phyloP scores from a whole-genome alignment of 1,140 invertebrate species.

The Papilio aristodemus region DNA sequence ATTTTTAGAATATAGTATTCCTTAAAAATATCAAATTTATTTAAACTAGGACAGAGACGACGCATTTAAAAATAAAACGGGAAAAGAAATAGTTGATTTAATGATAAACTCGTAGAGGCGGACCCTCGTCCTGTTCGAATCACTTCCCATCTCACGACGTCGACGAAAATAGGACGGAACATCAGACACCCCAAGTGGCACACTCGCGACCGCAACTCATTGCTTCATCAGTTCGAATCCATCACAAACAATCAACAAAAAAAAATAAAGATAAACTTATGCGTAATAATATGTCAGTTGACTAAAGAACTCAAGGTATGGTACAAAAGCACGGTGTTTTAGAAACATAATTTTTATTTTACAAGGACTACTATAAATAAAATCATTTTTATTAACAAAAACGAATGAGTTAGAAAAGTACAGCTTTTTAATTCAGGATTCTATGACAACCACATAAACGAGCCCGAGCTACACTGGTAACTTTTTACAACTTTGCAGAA shows the following conservation, averaged over 20 bases:
- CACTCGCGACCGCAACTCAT: neutral
- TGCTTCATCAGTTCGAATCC: neutral
- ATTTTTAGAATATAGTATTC: no score
- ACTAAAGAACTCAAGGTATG: no score
- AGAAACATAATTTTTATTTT: no score
- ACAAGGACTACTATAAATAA: no score
- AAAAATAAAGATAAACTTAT: neutral
- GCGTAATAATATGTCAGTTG: no score
- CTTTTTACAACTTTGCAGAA: no score
- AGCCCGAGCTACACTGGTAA: no score
- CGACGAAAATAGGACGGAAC: conserved; percentile 7
- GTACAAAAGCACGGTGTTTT: no score
- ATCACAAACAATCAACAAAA: neutral
- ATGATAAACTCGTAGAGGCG: conserved; percentile 1
- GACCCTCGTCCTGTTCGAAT: conserved; percentile 12
- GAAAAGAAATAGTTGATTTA: neutral
- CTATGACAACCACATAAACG: no score
- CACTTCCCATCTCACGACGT: conserved; percentile 15
- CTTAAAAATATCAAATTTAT: neutral
- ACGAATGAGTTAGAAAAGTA: no score
- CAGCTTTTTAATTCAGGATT: no score
- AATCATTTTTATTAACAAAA: no score
- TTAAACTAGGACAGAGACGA: neutral
- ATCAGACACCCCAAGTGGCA: neutral
- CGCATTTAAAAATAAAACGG: neutral